Percentiles rank a stretch among this genome's conserved stretches.
Conservation (phyloP, 2,888 invertebrate genomes). For the Apamea anceps region DNA sequence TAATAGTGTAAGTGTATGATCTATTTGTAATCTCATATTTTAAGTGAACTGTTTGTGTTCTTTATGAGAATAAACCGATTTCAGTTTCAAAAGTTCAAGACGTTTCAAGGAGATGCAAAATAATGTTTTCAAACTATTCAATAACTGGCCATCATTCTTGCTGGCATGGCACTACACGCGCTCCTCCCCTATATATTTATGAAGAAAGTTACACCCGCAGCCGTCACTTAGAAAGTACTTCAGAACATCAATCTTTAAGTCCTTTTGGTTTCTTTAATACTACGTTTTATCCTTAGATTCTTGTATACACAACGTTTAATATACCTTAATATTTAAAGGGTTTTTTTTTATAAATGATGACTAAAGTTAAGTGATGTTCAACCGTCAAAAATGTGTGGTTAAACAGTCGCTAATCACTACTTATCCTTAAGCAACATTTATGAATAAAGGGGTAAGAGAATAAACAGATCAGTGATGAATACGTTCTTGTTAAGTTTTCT, state of each 20-base stretch:
- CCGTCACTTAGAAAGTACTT: constrained; percentile 5
- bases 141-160: constrained; percentile 1
- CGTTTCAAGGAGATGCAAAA: background rate
- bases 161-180: constrained; percentile 12
- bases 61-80: too few relatives aligned
- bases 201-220: constrained; percentile 10
- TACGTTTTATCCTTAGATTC: background rate
- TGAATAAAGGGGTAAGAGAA: too few relatives aligned
- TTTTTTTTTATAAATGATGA: too few relatives aligned
- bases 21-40: too few relatives aligned
- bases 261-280: constrained; percentile 23
- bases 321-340: too few relatives aligned
- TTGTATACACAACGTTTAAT: background rate
- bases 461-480: background rate
- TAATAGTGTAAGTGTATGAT: too few relatives aligned
- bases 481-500: background rate
- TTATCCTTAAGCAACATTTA: too few relatives aligned
- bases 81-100: background rate
- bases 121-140: constrained; percentile 1
- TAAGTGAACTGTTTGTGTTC: too few relatives aligned
- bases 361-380: too few relatives aligned
- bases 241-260: constrained; percentile 34
- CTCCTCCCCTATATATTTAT: background rate
- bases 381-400: too few relatives aligned
- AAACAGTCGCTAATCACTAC: too few relatives aligned